Evolutionary conservation across 1,140 invertebrate species (phyloP), one percentile per base, ranked within the genome.

Genomic region (Cotesia chilonis): DNA sequence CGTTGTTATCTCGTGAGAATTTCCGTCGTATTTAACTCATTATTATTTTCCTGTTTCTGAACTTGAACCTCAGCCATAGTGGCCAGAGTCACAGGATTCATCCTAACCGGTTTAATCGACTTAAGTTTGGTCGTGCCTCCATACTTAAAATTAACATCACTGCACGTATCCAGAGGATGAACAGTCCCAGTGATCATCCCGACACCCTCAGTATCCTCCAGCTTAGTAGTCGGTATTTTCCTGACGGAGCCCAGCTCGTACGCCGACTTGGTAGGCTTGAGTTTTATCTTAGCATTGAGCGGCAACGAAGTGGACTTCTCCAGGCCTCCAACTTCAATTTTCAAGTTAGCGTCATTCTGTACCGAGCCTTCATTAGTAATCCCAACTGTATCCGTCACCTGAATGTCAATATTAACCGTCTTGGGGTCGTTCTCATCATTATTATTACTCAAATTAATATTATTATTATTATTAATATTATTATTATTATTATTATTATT

Each of bases 41-140:
- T 81, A 4, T 82, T 80, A 69, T 83, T 83, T 60, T 79, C 79
- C 0, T 78, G 60, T 65, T 73, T 76, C 28, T 82, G 78, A 5
- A n/a, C 51, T 12, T 72, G 70, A 6, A 37, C 59, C 52, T 64
- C 10, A 64, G 66, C 38, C 81, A 47, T 47, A 6, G 41, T 47
- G 0, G 41, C 10, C 7, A 41, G 38, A 5, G 38, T 9, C 2
- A 10, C 41, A 6, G 41, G 82, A 2, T 74, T 52, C 17, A 79
- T 61, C 69, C 80, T 76, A 4, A 72, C 75, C 1, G 87, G 80
- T 72, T 88, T 89, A n/a, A 91, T 87, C 5, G 83, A 88, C 79
- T 91, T 91, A 54, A 92, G 79, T 81, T 92, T 90, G 3, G 90
- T 91, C 2, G 90, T 92, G 41, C 91, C 91, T 68, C 90, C 90